Percentiles rank a stretch among this genome's conserved stretches.
Evolutionary conservation across 2,888 invertebrate genomes (phyloP).

Genomic region (Nephrotoma flavescens): DNA sequence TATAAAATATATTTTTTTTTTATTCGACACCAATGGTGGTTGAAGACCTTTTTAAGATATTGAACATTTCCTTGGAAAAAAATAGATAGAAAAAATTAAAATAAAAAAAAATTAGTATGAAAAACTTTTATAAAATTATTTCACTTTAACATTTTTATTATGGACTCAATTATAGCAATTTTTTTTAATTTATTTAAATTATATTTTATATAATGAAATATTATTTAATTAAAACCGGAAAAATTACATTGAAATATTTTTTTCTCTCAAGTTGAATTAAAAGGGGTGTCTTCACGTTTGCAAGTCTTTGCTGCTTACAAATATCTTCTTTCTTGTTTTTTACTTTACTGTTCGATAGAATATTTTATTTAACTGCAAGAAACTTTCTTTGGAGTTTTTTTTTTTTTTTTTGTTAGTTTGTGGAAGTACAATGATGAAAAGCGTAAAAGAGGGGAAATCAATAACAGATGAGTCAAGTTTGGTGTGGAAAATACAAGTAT

Average conservation of each 20-base stretch:
- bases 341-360: not conserved
- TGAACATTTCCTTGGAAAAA: not conserved
- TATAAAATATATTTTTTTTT: not conserved
- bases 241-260: constrained; percentile 1
- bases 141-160: not conserved
- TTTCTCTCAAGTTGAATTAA: not conserved
- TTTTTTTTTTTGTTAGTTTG: not conserved
- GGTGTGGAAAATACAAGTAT: not conserved
- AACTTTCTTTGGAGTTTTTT: not conserved
- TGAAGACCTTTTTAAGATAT: constrained; percentile 1
- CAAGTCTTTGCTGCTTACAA: not conserved
- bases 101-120: not conserved
- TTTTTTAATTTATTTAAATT: not conserved
- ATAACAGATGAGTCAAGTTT: constrained; percentile 1
- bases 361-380: not conserved
- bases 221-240: not conserved
- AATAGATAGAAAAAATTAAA: not conserved
- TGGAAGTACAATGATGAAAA: not conserved
- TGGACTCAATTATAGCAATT: not conserved
- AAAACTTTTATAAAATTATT: not conserved
- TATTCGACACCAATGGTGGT: constrained; percentile 1
- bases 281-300: constrained; percentile 1
- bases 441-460: constrained; percentile 4
- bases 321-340: not conserved
- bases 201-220: not conserved